Evolutionary conservation across 2,113 vertebrate genomes (phyloP).

Genomic region (Clarias macrocephalus): DNA sequence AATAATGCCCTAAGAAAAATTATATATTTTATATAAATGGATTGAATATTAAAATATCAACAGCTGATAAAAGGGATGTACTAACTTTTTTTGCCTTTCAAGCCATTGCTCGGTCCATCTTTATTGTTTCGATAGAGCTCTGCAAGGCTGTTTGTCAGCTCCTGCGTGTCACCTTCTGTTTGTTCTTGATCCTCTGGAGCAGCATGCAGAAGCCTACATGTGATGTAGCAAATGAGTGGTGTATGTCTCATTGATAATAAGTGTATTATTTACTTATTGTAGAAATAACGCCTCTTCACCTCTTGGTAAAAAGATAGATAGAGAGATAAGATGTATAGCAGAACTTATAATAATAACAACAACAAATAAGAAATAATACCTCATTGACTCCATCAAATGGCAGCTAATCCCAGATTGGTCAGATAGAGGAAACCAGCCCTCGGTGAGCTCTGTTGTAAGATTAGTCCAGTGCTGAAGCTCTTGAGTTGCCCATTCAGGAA

Average conservation of each 20-base stretch:
- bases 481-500: conserved; percentile 84
- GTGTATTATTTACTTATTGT: not conserved
- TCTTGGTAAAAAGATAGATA: not conserved
- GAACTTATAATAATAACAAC: not conserved
- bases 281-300: not conserved
- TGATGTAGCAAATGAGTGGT: not conserved
- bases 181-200: conserved; percentile 63
- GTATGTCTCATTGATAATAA: not conserved
- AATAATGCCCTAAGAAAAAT: not conserved
- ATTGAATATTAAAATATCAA: not conserved
- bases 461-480: conserved; percentile 71
- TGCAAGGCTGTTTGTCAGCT: conserved; percentile 75
- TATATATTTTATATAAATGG: not conserved
- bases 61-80: not conserved
- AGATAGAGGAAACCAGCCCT: conserved; percentile 85
- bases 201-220: conserved; percentile 78
- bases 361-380: conserved; percentile 67
- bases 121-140: conserved; percentile 82
- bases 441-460: conserved; percentile 67
- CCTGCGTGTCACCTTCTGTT: conserved; percentile 60
- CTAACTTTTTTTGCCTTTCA: conserved; percentile 82
- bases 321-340: not conserved
- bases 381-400: conserved; percentile 89
- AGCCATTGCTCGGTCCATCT: conserved; percentile 59
- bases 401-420: conserved; percentile 84